Evolutionary conservation across 1,140 invertebrate genomes (phyloP).

Genomic region (Bemisia tabaci): DNA sequence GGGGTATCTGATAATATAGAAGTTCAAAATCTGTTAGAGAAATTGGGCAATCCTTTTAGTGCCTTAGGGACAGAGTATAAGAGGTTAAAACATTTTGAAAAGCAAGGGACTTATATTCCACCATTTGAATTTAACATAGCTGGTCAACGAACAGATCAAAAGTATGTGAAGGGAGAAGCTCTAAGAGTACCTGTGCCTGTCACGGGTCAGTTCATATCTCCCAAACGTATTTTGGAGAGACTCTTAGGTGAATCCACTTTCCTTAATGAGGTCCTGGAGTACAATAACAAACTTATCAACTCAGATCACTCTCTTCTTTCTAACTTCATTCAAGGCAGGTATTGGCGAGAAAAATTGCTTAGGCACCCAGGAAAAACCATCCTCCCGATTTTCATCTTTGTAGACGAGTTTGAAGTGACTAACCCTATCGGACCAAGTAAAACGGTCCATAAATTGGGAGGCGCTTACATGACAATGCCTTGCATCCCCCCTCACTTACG

Average conservation of each 20-base stretch:
- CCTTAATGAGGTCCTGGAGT: conserved; percentile 5
- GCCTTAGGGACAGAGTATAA: conserved; percentile 12
- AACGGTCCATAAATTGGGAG: conserved; percentile 17
- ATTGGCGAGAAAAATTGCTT: conserved; percentile 10
- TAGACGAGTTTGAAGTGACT: conserved; percentile 19
- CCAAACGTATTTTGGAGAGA: conserved; percentile 13
- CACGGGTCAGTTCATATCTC: conserved; percentile 15
- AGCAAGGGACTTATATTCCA: conserved; percentile 13
- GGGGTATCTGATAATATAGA: background rate
- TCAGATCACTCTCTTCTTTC: background rate
- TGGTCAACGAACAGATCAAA: conserved; percentile 15
- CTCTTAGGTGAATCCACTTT: conserved; percentile 15
- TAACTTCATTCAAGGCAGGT: conserved; percentile 10
- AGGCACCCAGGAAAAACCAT: conserved; percentile 5
- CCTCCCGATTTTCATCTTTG: conserved; percentile 13
- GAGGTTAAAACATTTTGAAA: conserved; percentile 10
- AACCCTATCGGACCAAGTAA: conserved; percentile 18
- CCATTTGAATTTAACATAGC: conserved; percentile 8
- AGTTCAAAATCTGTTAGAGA: background rate
- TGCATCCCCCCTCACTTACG: conserved; percentile 16
- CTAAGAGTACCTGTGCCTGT: conserved; percentile 2
- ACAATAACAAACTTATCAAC: conserved; percentile 1
- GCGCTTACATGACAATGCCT: conserved; percentile 15
- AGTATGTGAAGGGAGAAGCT: background rate
- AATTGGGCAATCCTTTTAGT: conserved; percentile 7